phyloP scores from a whole-genome alignment of 2,888 invertebrate genomes.

The Disparrhopalites patrizii region DNA sequence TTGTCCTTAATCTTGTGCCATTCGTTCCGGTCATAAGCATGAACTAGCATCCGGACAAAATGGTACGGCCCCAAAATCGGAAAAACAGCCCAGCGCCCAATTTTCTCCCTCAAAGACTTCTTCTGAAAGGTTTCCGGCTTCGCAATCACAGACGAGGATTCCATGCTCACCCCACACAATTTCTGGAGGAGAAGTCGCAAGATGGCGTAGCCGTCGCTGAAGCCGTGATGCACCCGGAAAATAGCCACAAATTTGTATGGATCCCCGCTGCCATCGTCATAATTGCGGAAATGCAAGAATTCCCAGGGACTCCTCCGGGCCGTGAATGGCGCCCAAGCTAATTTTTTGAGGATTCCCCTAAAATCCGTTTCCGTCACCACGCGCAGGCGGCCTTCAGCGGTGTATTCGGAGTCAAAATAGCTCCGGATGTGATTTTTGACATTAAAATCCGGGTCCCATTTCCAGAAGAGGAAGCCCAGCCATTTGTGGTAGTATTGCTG shows the following conservation, averaged over 20 bases:
- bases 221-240: slow-evolving; percentile 41
- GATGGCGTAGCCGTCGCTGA: slow-evolving; percentile 40
- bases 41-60: slow-evolving; percentile 31
- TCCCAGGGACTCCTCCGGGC: slow-evolving; percentile 42
- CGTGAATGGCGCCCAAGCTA: slow-evolving; percentile 32
- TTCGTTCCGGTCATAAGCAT: slow-evolving; percentile 34
- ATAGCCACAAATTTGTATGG: slow-evolving; percentile 31
- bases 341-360: slow-evolving; percentile 28
- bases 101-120: not conserved
- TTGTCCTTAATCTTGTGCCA: slow-evolving; percentile 31
- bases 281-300: slow-evolving; percentile 37
- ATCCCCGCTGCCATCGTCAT: slow-evolving; percentile 9
- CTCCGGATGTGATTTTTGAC: slow-evolving; percentile 33
- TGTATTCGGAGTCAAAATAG: slow-evolving; percentile 10
- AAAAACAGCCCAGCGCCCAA: slow-evolving; percentile 14
- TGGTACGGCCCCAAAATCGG: slow-evolving; percentile 35
- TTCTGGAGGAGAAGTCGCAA: slow-evolving; percentile 34
- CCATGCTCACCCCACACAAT: slow-evolving; percentile 29
- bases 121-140: slow-evolving; percentile 19
- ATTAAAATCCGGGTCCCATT: slow-evolving; percentile 38
- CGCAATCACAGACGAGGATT: slow-evolving; percentile 20
- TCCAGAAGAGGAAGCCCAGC: slow-evolving; percentile 41
- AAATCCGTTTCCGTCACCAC: slow-evolving; percentile 2
- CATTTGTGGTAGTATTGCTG: slow-evolving; percentile 37
- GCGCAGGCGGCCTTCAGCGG: not conserved